phyloP scores from a whole-genome alignment of 2,113 vertebrate species.

The Hucho hucho region DNA sequence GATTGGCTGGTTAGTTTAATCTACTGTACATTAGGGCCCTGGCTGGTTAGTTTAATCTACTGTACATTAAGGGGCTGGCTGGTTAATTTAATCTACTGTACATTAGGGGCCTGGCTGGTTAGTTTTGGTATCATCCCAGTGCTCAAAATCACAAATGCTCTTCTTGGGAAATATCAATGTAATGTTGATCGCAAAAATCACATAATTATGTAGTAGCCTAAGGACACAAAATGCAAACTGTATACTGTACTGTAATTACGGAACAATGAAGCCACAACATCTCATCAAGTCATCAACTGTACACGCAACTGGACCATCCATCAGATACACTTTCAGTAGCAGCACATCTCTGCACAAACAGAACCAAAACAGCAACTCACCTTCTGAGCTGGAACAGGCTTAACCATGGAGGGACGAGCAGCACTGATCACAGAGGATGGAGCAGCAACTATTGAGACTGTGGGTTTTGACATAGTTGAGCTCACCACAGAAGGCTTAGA shows the following conservation, averaged over 20 bases:
- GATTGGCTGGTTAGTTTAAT: background rate
- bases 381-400: conserved; percentile 30
- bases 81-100: background rate
- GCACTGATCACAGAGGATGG: background rate
- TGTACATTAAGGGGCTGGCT: too few species aligned
- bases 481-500: background rate
- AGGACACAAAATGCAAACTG: background rate
- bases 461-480: background rate
- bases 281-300: background rate
- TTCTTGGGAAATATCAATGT: background rate
- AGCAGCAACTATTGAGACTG: background rate
- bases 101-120: background rate
- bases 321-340: background rate
- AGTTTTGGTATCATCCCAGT: background rate
- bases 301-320: background rate
- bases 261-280: background rate
- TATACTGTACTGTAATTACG: background rate
- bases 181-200: background rate
- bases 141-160: background rate
- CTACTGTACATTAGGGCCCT: background rate
- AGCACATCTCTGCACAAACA: background rate
- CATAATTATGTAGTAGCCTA: background rate
- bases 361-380: conserved; percentile 25
- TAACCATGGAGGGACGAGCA: background rate
- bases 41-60: background rate